phyloP scores from a whole-genome alignment of 2,888 invertebrate species.

The Eupsilia transversa region DNA sequence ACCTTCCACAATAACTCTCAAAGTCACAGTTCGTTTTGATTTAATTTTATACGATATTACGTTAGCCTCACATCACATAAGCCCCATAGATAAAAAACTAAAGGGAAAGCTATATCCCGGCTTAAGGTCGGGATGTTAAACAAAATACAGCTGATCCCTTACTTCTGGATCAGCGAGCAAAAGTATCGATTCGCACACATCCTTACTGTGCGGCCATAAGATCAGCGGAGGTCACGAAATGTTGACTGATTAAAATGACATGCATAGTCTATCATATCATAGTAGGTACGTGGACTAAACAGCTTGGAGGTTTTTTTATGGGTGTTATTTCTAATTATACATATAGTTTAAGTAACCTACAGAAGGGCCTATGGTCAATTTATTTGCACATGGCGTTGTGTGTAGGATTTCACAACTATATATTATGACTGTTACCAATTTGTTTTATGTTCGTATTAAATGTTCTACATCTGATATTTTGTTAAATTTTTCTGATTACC shows the following conservation, averaged over 20 bases:
- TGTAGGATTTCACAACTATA: neutral
- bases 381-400: neutral
- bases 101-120: constrained; percentile 49
- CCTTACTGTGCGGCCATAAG: constrained; percentile 58
- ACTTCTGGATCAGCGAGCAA: constrained; percentile 70
- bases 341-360: neutral
- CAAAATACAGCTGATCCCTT: constrained; percentile 73
- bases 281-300: neutral
- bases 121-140: constrained; percentile 70
- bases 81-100: constrained; percentile 50
- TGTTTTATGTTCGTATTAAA: too few species aligned
- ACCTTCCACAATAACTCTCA: neutral
- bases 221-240: neutral
- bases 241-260: neutral
- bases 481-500: too few species aligned
- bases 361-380: neutral
- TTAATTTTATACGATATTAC: constrained; percentile 29
- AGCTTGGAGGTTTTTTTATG: neutral
- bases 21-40: neutral
- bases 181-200: constrained; percentile 73
- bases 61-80: constrained; percentile 36
- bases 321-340: neutral
- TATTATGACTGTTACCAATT: too few species aligned
- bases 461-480: too few species aligned
- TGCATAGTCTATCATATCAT: neutral